Evolutionary conservation across 1,140 invertebrate species (phyloP), one percentile per base, ranked within the genome.

Genomic region (Cyphomyrmex costatus): DNA sequence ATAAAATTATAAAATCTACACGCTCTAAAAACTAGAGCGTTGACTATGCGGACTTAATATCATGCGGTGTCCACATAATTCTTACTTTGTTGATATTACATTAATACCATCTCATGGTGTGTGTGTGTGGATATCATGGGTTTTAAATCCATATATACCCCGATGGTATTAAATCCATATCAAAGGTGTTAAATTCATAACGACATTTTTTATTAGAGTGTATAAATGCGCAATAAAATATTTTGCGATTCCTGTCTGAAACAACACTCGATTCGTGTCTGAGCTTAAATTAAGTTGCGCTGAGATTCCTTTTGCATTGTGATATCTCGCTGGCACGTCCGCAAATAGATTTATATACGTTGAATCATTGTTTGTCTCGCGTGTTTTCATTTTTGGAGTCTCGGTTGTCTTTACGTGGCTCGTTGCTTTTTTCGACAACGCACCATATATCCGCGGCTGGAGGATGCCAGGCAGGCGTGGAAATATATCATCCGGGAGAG

Each of bases 401-500:
- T 46, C 51, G 24, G 51, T 65, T 78, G 60, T 68, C 76, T 80
- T 82, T 60, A 60, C 68, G 68, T 24, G 46, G 46, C 58, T 56
- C 61, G 63, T 73, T 79, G 78, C 58, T 66, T 70, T 73, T 85
- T 87, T 82, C 87, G 61, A 78, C 63, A 83, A 70, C 53, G 76
- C 61, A 46, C 66, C 63, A 56, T 71, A 76, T 51, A 66, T 74
- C 53, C 76, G 79, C 36, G 63, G 65, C 36, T 30, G n/a, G 66
- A 51, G 73, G 66, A 90, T 77, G 61, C 49, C 58, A 56, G 65
- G 24, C 61, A 33, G 16, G 60, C 56, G 30, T 42, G 36, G 56
- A 88, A 85, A 92, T 92, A 92, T 88, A 92, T 92, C 91, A 92
- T 89, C 71, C 87, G 88, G 73, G 82, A 49, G 76, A 77, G 70